phyloP scores from a whole-genome alignment of 2,888 invertebrate genomes.

The Ornithoptera alexandrae region DNA sequence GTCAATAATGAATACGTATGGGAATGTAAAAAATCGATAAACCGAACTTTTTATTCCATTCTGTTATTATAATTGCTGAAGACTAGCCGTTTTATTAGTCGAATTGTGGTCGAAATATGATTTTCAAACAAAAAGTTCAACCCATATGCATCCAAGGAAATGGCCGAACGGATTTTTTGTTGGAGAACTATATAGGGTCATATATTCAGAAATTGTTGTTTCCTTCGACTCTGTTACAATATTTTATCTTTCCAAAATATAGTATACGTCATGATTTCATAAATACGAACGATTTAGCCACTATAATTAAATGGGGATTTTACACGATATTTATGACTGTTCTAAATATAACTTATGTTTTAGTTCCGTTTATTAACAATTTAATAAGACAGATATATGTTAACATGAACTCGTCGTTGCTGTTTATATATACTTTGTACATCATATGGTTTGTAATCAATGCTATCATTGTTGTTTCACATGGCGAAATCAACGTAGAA shows the following conservation, averaged over 20 bases:
- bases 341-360: not conserved
- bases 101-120: not conserved
- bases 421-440: too few species aligned
- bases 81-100: too few species aligned
- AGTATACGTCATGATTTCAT: not conserved
- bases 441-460: too few species aligned
- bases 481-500: too few species aligned
- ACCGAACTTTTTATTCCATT: too few species aligned
- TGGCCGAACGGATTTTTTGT: not conserved
- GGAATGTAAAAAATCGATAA: too few species aligned
- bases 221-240: not conserved
- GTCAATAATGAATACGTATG: too few species aligned
- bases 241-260: not conserved
- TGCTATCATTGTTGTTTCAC: too few species aligned
- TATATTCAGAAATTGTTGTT: not conserved
- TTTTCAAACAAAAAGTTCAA: not conserved
- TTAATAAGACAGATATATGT: too few species aligned
- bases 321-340: not conserved
- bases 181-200: not conserved
- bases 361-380: not conserved
- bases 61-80: too few species aligned
- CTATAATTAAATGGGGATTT: not conserved
- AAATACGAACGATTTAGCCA: not conserved
- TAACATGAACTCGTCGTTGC: too few species aligned
- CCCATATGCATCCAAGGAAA: not conserved